These are phyloP conservation scores for Mactromeris polynyma DNA, from an alignment of 2,888 invertebrate genomes.

Conservation along the genomic window DNA sequence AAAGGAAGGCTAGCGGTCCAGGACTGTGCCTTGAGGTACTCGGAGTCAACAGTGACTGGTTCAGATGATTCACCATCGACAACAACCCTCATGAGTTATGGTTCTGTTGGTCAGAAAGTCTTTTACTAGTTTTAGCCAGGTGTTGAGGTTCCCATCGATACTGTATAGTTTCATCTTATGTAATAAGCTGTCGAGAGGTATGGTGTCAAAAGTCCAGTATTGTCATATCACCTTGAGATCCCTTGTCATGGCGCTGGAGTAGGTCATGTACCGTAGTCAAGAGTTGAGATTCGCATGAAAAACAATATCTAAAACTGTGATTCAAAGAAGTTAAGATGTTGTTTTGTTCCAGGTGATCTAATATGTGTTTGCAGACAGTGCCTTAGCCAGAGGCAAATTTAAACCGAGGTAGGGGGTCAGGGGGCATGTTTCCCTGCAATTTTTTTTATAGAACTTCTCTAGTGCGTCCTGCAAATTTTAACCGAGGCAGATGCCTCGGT, in stretches of 20 bases:
- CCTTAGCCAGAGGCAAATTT: too few species aligned
- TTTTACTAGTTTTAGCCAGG: too few species aligned
- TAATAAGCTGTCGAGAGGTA: background rate
- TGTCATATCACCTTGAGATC: background rate
- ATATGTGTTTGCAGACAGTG: background rate
- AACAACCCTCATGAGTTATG: background rate
- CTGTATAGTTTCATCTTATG: background rate
- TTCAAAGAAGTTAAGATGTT: background rate
- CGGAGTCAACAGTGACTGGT: constrained; percentile 9
- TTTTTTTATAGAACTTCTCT: too few species aligned
- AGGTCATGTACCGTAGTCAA: background rate
- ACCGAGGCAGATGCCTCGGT: too few species aligned
- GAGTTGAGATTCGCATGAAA: background rate
- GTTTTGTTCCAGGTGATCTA: background rate
- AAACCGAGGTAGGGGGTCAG: too few species aligned
- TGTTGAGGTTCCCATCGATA: constrained; percentile 1
- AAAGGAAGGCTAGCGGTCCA: too few species aligned
- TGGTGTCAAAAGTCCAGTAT: background rate
- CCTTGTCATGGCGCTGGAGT: background rate
- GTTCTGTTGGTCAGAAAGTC: constrained; percentile 1
- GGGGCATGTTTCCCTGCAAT: too few species aligned
- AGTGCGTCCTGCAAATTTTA: too few species aligned
- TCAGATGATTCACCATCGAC: background rate
- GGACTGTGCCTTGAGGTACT: background rate
- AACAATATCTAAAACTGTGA: background rate